phyloP scores from a whole-genome alignment of 2,113 vertebrate species.

The Oophaga pumilio region DNA sequence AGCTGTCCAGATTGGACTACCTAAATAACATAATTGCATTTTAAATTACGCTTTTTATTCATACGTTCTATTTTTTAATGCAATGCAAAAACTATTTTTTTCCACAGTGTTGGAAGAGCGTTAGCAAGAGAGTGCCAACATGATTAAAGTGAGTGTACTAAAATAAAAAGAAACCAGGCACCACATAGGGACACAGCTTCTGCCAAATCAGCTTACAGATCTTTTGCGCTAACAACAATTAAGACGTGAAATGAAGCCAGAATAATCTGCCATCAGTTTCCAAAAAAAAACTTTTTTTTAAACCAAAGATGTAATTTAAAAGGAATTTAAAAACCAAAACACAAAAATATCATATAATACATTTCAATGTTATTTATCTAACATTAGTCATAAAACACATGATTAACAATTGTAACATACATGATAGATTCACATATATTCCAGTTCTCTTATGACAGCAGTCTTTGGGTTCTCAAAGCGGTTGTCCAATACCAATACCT shows the following conservation, averaged over 20 bases:
- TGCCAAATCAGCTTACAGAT: not conserved
- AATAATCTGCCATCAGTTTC: not conserved
- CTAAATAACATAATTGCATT: too few relatives aligned
- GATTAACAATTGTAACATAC: not conserved
- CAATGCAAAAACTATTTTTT: not conserved
- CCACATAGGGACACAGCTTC: not conserved
- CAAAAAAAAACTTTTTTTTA: not conserved
- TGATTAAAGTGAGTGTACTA: not conserved
- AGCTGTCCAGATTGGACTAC: too few relatives aligned
- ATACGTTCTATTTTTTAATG: too few relatives aligned
- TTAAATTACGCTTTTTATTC: too few relatives aligned
- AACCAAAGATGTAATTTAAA: not conserved
- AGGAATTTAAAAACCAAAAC: not conserved
- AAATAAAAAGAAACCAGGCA: not conserved
- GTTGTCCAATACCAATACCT: too few relatives aligned
- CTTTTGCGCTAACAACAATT: not conserved
- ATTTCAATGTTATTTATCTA: not conserved
- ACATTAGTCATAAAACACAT: not conserved
- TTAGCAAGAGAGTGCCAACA: not conserved
- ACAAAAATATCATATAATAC: not conserved
- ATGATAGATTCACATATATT: not conserved
- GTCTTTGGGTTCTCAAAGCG: not conserved
- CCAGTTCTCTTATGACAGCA: not conserved
- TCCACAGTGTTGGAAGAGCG: not conserved
- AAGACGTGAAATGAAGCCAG: not conserved